Percentiles rank a stretch among this genome's conserved stretches.
Evolutionary conservation across 2,888 invertebrate genomes (phyloP).

Genomic region (Drosophila bunnanda): DNA sequence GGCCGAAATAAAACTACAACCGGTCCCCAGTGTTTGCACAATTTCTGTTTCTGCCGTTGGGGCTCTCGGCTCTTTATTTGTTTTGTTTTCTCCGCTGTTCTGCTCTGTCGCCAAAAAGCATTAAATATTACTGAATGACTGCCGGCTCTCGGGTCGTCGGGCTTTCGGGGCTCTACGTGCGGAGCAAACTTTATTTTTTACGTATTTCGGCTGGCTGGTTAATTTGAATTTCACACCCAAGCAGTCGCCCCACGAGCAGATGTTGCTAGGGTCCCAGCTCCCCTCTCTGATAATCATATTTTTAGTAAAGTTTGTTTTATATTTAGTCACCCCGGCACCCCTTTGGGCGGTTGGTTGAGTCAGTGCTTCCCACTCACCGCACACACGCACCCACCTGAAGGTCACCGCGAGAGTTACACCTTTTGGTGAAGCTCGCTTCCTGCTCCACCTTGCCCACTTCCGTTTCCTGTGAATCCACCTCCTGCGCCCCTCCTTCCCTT

Average conservation of each 20-base stretch:
- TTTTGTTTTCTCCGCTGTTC: slow-evolving; percentile 27
- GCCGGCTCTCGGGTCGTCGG: slow-evolving; percentile 31
- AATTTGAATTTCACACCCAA: slow-evolving; percentile 77
- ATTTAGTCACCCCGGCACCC: slow-evolving; percentile 31
- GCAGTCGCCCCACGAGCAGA: slow-evolving; percentile 11
- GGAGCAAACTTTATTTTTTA: slow-evolving; percentile 38
- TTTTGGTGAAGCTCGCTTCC: slow-evolving; percentile 24
- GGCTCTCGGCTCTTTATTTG: slow-evolving; percentile 4
- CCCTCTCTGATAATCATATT: slow-evolving; percentile 48
- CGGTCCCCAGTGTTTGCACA: slow-evolving; percentile 79
- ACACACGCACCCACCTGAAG: slow-evolving; percentile 23
- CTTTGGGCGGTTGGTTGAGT: slow-evolving; percentile 15
- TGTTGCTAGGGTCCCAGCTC: slow-evolving; percentile 34
- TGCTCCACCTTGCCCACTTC: slow-evolving; percentile 38
- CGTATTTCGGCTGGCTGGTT: slow-evolving; percentile 45
- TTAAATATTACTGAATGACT: slow-evolving; percentile 72
- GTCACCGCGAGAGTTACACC: slow-evolving; percentile 37
- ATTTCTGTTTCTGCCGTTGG: slow-evolving; percentile 35
- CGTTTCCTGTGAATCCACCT: slow-evolving; percentile 30
- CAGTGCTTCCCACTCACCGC: slow-evolving; percentile 10
- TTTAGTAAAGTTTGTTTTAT: slow-evolving; percentile 48
- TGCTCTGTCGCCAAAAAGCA: slow-evolving; percentile 69
- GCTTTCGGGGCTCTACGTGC: slow-evolving; percentile 61
- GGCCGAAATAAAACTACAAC: slow-evolving; percentile 65
- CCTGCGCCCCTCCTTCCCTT: neutral